phyloP scores from a whole-genome alignment of 1,140 invertebrate genomes.

The Saccostrea glomerata region DNA sequence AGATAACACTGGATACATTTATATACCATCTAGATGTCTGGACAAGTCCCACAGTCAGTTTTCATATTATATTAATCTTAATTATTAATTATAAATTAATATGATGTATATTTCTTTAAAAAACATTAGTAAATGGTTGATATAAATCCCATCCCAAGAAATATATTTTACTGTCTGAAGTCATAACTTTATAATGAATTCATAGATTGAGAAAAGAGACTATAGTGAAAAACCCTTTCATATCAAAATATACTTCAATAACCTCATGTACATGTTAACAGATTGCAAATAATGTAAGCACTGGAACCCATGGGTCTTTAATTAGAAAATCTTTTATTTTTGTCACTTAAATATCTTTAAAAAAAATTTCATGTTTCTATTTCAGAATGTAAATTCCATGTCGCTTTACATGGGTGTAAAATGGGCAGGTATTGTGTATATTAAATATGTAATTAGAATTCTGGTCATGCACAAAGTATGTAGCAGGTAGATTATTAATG shows the following conservation, averaged over 20 bases:
- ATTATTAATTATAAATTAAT: not conserved
- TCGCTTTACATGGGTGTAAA: conserved; percentile 78
- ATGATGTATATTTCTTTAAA: not conserved
- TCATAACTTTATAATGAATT: too few species aligned
- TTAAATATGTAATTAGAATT: not conserved
- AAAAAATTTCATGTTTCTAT: too few species aligned
- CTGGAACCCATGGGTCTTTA: too few species aligned
- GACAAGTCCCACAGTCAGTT: conserved; percentile 15
- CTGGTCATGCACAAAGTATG: not conserved
- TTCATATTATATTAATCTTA: not conserved
- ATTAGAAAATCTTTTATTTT: too few species aligned
- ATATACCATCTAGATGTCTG: conserved; percentile 69
- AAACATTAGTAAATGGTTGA: not conserved
- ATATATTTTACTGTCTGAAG: too few species aligned
- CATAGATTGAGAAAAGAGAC: too few species aligned
- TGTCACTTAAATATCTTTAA: too few species aligned
- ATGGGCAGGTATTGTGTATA: conserved; percentile 72
- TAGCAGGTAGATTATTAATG: not conserved
- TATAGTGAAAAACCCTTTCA: too few species aligned
- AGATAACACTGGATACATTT: conserved; percentile 76
- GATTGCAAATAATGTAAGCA: too few species aligned
- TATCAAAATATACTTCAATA: too few species aligned
- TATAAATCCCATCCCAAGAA: too few species aligned
- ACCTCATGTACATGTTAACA: too few species aligned
- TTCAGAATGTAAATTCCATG: conserved; percentile 76